phyloP scores from a whole-genome alignment of 1,140 invertebrate species.

The Trichonephila clavipes region DNA sequence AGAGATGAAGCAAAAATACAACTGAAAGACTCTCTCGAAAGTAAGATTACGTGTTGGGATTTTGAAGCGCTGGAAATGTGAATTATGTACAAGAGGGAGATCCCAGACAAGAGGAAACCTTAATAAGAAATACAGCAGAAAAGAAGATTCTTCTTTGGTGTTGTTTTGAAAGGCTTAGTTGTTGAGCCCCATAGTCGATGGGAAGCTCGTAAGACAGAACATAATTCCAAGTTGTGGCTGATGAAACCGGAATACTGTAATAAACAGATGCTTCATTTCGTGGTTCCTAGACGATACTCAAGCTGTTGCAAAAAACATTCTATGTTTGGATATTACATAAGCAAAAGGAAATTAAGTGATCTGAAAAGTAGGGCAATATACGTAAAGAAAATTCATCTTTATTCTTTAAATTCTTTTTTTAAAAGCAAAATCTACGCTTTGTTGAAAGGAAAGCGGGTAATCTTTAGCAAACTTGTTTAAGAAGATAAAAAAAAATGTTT shows the following conservation, averaged over 20 bases:
- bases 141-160: constrained; percentile 14
- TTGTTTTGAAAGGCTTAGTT: constrained; percentile 62
- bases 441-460: no score
- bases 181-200: constrained; percentile 10
- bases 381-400: background rate
- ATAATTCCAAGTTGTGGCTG: constrained; percentile 38
- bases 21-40: constrained; percentile 22
- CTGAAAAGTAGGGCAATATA: background rate
- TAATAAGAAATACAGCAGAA: constrained; percentile 34
- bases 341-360: background rate
- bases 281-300: background rate
- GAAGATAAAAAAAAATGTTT: no score
- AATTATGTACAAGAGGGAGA: constrained; percentile 60
- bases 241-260: constrained; percentile 53
- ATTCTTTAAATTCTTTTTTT: no score
- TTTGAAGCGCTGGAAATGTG: constrained; percentile 48
- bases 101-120: background rate
- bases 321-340: background rate
- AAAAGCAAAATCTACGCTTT: no score
- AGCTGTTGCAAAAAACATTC: background rate
- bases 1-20: background rate
- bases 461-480: no score
- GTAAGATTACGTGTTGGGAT: constrained; percentile 51
- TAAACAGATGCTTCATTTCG: constrained; percentile 52
- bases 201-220: constrained; percentile 36